Evolutionary conservation across 2,797 vertebrate species (phyloP), one percentile per base, ranked within the genome.

Genomic region (Aeoliscus strigatus): DNA sequence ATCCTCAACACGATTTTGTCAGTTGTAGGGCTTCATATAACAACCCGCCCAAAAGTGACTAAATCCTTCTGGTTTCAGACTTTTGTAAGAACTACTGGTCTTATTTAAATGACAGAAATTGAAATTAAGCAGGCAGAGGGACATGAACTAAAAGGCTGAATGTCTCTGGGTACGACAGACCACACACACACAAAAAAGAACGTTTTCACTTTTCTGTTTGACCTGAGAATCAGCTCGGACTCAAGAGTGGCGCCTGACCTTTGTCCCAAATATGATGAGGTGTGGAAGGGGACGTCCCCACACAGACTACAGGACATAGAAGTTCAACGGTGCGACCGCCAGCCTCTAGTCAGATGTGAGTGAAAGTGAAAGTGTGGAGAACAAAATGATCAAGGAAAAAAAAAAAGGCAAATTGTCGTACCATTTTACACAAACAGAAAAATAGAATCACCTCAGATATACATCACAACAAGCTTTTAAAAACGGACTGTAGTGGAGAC

Each of bases 401-500:
- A 65, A 49, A 77, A 61, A 75, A 77, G 69, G 73, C 67, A 65
- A 73, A 88, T 76, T 62, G 83, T 85, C 74, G 80, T 77, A 82
- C 79, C 55, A 66, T 83, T 70, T 79, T 73, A 52, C 66, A 80
- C 82, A 80, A 63, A 70, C 67, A 67, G 39, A 61, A 52, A 70
- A 71, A 72, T 40, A 25, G 71, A 68, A 65, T 59, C 60, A 71
- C 68, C 67, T 80, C 66, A 59, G 71, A 73, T 80, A 80, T 66
- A 64, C 41, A 84, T 82, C 58, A 87, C 84, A 79, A 83, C 79
- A 85, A 92, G 86, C 85, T 78, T 82, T 80, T 81, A 74, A 67
- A 79, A 73, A 70, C 33, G 82, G 81, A 84, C 75, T 76, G 81
- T 81, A 82, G 85, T 87, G 84, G 83, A 88, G 85, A 89, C 67